Conservation (phyloP, 2,888 invertebrate species). For the Cremastinae sp. region DNA sequence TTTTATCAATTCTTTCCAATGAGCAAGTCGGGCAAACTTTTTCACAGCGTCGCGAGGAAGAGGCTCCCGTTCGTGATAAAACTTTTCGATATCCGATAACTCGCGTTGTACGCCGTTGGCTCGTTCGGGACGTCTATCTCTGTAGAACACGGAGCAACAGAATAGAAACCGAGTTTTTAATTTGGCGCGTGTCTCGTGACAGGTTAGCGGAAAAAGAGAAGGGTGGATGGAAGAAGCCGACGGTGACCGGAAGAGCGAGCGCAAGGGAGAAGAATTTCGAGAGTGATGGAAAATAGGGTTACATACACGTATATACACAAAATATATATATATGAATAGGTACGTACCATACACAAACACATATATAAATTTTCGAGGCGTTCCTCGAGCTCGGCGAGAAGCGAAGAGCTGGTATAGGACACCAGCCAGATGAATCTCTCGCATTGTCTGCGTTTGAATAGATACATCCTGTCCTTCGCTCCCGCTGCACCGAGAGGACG, state of each 20-base stretch:
- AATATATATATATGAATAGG: conserved; percentile 15
- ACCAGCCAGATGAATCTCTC: conserved; percentile 77
- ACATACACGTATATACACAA: no score
- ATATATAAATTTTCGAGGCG: conserved; percentile 35
- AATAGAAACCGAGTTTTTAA: conserved; percentile 78
- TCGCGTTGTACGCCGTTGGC: conserved; percentile 49
- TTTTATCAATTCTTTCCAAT: no score
- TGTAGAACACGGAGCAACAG: conserved; percentile 71
- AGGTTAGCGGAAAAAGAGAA: conserved; percentile 62
- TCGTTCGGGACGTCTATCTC: conserved; percentile 62
- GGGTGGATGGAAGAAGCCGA: conserved; percentile 48
- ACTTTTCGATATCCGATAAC: conserved; percentile 72
- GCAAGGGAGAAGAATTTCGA: conserved; percentile 15
- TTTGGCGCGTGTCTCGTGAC: conserved; percentile 77
- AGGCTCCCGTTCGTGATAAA: conserved; percentile 66
- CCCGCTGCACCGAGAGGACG: conserved; percentile 55
- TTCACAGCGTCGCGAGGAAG: not conserved
- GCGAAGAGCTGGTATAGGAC: conserved; percentile 63
- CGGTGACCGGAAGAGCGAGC: conserved; percentile 55
- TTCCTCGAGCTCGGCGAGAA: conserved; percentile 52
- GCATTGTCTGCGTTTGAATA: conserved; percentile 63
- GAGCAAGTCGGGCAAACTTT: no score
- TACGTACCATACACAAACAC: not conserved
- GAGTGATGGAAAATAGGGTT: conserved; percentile 31
- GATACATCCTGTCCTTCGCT: conserved; percentile 68